Base-by-base conservation (phyloP, 1,140 invertebrate species). In the Lepidurus arcticus region DNA sequence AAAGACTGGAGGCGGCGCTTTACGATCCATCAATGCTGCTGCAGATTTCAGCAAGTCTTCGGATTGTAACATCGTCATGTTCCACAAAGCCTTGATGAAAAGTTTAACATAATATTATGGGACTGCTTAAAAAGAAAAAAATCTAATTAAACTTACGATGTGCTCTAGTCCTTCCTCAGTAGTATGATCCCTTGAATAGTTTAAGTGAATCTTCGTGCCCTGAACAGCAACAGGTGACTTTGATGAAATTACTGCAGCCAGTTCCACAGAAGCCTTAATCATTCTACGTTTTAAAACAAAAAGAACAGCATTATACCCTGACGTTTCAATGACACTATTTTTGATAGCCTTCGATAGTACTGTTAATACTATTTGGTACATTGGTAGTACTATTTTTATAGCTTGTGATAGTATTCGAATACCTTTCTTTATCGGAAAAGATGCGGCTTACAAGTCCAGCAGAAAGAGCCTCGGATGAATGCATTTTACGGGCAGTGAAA, bases 151-250 rank as follows among this genome's bases (percentile, higher is more conserved):
- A 44, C 74, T 45, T 65, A 96, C 94, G 86, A 96, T 91, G 84
- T 95, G 93, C 82, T 96, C 89, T 42, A 98, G 85, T 74, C 94
- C 92, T 81, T 97, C 92, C 81, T 92, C 88, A 24, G 94, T 92
- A 1, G 90, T 88, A 85, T 96, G 93, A 84, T 97, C 95, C 82
- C 94, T 87, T 6, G 95, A 94, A 86, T 94, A 97, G 44, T 94
- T 88, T 11, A 98, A 81, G 81, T 87, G 92, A 76, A 90, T 85
- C 85, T 99, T 99, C 0, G 93, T 93, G 9, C 90, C 90, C 86
- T 98, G 96, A 13, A 98, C 91, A 3, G 96, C 97, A 42, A 98
- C 91, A 9, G 97, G 97, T 88, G 95, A 97, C 86, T 96, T 96
- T n/a, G 82, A 83, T 13, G 96, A 93, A 81, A 99, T 98, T 65